These are phyloP conservation scores for Bufo gargarizans DNA, from an alignment of 2,113 vertebrate species.

Conservation along the genomic window DNA sequence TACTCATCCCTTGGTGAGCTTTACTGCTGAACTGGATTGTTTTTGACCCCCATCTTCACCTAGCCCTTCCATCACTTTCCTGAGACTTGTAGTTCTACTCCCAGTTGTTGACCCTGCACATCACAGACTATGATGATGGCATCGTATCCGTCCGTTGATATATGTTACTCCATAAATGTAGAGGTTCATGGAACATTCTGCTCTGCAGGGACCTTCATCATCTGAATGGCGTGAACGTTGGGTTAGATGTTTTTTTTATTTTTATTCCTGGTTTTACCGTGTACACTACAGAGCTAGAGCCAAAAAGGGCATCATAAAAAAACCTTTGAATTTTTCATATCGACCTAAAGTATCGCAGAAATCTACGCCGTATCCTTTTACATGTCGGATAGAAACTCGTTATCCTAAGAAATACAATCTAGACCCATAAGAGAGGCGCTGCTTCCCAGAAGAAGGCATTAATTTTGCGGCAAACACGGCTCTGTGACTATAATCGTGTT, in stretches of 20 bases:
- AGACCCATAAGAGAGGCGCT: not conserved
- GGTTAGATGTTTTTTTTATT: not conserved
- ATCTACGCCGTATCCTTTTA: not conserved
- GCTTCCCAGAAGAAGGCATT: not conserved
- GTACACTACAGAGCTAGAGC: not conserved
- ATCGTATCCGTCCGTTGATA: no score
- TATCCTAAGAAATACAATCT: slow-evolving; percentile 12
- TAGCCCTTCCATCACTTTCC: no score
- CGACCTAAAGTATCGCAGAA: not conserved
- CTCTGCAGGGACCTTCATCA: not conserved
- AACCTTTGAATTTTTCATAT: not conserved
- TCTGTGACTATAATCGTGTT: slow-evolving; percentile 10
- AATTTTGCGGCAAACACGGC: not conserved
- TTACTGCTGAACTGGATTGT: no score
- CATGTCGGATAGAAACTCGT: slow-evolving; percentile 14
- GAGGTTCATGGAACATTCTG: not conserved
- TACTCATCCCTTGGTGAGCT: no score
- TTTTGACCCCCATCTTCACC: no score
- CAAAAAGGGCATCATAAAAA: not conserved
- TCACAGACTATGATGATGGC: no score
- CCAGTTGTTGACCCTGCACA: no score
- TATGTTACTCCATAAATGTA: not conserved
- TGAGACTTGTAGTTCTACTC: no score
- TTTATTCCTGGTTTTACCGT: not conserved
- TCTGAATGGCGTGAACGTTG: not conserved